Percentiles rank a stretch among this genome's conserved stretches.
Conservation (phyloP, 2,113 vertebrate genomes). For the Echinops telfairi region DNA sequence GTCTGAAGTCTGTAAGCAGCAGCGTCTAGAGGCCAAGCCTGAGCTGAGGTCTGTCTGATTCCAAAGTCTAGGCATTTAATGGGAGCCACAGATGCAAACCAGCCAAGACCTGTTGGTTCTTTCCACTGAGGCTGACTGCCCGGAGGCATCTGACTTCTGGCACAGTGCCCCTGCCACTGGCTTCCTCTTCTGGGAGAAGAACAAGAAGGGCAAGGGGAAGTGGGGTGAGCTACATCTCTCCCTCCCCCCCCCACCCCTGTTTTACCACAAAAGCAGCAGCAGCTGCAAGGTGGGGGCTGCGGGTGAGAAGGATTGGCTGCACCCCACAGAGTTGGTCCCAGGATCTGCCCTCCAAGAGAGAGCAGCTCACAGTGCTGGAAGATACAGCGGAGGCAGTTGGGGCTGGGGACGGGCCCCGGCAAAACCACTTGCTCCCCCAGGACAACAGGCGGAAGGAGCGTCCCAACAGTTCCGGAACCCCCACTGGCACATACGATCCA, state of each 20-base stretch:
- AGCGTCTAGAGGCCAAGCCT: not conserved
- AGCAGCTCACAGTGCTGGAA: not conserved
- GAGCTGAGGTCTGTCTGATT: not conserved
- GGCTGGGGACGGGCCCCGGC: not conserved
- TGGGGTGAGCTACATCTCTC: not conserved
- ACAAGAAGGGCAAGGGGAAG: not conserved
- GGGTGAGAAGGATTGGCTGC: no score
- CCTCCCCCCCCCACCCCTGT: no score
- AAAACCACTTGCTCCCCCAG: not conserved
- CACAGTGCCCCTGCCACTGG: not conserved
- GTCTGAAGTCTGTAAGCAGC: not conserved
- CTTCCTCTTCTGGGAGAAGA: constrained; percentile 46
- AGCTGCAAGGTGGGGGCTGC: not conserved
- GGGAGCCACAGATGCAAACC: not conserved
- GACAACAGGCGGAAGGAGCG: not conserved
- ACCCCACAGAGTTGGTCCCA: not conserved
- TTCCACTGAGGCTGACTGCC: not conserved
- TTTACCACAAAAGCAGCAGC: not conserved
- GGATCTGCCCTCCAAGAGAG: not conserved
- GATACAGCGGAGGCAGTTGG: not conserved
- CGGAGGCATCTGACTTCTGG: not conserved
- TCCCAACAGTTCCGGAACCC: not conserved
- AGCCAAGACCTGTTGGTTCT: not conserved
- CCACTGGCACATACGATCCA: not conserved
- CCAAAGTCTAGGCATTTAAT: not conserved